Percentiles rank a stretch among this genome's conserved stretches.
Conservation (phyloP, 2,797 vertebrate genomes). For the Xenopus petersii region DNA sequence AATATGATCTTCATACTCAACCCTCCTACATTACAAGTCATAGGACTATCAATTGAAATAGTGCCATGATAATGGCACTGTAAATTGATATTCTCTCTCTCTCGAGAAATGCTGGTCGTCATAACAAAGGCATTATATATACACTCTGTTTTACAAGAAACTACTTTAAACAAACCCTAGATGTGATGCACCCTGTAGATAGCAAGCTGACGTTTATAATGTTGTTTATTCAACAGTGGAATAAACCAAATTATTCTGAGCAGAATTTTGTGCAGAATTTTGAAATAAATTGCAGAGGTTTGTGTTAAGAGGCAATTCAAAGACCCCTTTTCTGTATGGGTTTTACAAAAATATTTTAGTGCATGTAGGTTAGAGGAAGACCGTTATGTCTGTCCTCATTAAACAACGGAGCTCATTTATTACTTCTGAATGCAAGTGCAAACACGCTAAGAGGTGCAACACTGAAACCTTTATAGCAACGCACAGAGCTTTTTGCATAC, state of each 20-base stretch:
- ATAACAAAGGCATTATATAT: slow-evolving; percentile 53
- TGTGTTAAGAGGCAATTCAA: too few relatives aligned
- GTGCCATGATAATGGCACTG: slow-evolving; percentile 20
- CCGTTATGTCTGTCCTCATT: too few relatives aligned
- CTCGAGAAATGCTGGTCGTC: slow-evolving; percentile 50
- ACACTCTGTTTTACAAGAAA: slow-evolving; percentile 9
- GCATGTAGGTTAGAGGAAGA: too few relatives aligned
- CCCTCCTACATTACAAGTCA: slow-evolving; percentile 43
- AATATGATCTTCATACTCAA: slow-evolving; percentile 14
- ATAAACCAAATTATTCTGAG: not conserved
- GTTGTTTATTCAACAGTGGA: not conserved
- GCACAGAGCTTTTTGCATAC: too few relatives aligned
- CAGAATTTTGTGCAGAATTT: too few relatives aligned
- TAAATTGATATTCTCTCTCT: slow-evolving; percentile 46
- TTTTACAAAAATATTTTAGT: too few relatives aligned
- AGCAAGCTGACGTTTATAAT: not conserved
- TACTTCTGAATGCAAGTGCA: too few relatives aligned
- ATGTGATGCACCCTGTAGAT: slow-evolving; percentile 44
- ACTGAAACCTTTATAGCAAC: too few relatives aligned
- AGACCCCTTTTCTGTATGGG: too few relatives aligned
- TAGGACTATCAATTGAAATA: slow-evolving; percentile 23
- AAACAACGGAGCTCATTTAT: too few relatives aligned
- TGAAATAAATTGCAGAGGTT: too few relatives aligned
- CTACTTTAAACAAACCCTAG: slow-evolving; percentile 47
- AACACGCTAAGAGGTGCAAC: too few relatives aligned